A percentile compares a stretch with the other conserved stretches of the same genome.
phyloP scores from a whole-genome alignment of 2,113 vertebrate species.

The Hemicordylus capensis region DNA sequence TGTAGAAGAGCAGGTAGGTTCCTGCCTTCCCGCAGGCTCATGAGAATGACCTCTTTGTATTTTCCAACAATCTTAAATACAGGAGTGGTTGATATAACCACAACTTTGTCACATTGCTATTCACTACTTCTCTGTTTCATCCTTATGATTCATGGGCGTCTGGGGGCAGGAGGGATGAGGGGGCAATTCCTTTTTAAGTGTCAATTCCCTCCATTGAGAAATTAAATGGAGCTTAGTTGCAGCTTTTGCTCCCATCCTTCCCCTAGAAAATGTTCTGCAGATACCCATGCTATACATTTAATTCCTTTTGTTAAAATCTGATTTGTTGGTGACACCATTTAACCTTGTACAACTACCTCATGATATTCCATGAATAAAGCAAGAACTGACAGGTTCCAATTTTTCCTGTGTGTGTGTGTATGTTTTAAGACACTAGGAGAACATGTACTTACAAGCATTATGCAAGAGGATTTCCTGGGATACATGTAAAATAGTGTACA shows the following conservation, averaged over 20 bases:
- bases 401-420: background rate
- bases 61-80: background rate
- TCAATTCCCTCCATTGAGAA: no score
- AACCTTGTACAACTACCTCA: background rate
- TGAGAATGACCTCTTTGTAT: no score
- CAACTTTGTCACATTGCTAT: background rate
- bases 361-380: background rate
- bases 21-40: no score
- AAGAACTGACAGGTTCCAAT: background rate
- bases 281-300: no score
- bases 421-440: background rate
- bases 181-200: no score
- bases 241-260: no score
- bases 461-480: conserved; percentile 4
- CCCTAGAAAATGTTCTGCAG: no score
- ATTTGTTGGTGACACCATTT: background rate
- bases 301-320: background rate
- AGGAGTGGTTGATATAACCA: no score
- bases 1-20: no score
- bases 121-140: background rate
- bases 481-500: background rate
- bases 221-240: no score
- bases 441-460: conserved; percentile 2
- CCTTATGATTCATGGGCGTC: background rate
- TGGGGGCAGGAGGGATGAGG: no score